phyloP scores from a whole-genome alignment of 2,888 invertebrate genomes.

The Drosophila pseudotakahashii region DNA sequence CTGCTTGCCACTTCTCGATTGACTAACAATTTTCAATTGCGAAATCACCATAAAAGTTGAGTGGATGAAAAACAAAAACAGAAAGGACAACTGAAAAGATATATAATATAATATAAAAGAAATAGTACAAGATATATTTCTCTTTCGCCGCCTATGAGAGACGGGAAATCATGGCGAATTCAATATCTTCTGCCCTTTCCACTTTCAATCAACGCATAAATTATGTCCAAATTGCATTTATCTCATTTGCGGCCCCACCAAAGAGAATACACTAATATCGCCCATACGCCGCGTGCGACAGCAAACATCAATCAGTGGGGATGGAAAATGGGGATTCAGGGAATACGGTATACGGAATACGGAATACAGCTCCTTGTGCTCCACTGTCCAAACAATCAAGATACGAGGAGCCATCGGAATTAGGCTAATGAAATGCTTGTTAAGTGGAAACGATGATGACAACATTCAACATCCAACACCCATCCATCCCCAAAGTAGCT shows the following conservation, averaged over 20 bases:
- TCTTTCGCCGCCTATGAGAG: too few species aligned
- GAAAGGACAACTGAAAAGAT: neutral
- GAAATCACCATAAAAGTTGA: neutral
- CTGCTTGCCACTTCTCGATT: constrained; percentile 30
- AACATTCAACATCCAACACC: constrained; percentile 7
- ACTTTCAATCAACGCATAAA: constrained; percentile 19
- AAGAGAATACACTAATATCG: constrained; percentile 6
- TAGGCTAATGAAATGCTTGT: constrained; percentile 73
- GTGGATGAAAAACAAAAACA: neutral
- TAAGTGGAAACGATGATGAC: constrained; percentile 61
- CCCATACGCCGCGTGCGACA: constrained; percentile 16
- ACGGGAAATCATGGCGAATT: neutral
- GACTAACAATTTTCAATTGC: constrained; percentile 26
- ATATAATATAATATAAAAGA: too few species aligned
- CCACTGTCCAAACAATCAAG: constrained; percentile 46
- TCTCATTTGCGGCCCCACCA: constrained; percentile 15
- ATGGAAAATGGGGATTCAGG: neutral
- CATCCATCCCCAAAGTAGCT: constrained; percentile 2
- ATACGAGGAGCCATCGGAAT: constrained; percentile 50
- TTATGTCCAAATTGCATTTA: constrained; percentile 14
- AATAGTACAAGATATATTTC: too few species aligned
- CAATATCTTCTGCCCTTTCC: neutral
- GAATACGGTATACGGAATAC: neutral
- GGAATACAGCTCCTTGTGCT: constrained; percentile 6
- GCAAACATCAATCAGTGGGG: constrained; percentile 29